Conservation (phyloP, 1,140 invertebrate species). For the Oncopodura yosiiana region DNA sequence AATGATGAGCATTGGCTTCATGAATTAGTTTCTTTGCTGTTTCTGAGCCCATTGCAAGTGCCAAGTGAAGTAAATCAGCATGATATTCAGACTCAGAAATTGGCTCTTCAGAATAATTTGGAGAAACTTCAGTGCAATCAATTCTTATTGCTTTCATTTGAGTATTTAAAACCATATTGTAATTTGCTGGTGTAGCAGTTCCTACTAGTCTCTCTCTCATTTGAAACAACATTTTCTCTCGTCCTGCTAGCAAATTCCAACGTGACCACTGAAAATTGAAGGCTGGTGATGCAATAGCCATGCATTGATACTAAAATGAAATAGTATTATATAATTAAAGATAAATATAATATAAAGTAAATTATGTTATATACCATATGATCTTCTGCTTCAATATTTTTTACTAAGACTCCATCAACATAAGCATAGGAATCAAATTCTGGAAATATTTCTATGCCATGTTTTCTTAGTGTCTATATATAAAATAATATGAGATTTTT, state of each 20-base stretch:
- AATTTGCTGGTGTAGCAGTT: slow-evolving; percentile 33
- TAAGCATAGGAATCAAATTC: slow-evolving; percentile 72
- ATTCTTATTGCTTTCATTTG: slow-evolving; percentile 34
- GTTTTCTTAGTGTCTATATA: slow-evolving; percentile 54
- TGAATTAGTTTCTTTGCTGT: slow-evolving; percentile 37
- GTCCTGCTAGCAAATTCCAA: slow-evolving; percentile 63
- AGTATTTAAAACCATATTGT: slow-evolving; percentile 37
- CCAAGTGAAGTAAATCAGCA: slow-evolving; percentile 41
- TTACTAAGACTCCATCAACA: slow-evolving; percentile 60
- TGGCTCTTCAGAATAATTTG: slow-evolving; percentile 35
- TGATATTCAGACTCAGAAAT: slow-evolving; percentile 37
- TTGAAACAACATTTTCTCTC: slow-evolving; percentile 59
- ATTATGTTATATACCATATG: too few relatives aligned
- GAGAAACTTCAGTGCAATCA: slow-evolving; percentile 37
- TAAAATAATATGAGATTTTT: slow-evolving; percentile 6
- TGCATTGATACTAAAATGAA: slow-evolving; percentile 49
- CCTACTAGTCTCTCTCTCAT: slow-evolving; percentile 47
- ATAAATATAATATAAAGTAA: too few relatives aligned
- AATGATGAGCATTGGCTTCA: slow-evolving; percentile 38
- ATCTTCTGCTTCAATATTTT: slow-evolving; percentile 63
- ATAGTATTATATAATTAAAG: too few relatives aligned
- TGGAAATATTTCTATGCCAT: slow-evolving; percentile 84
- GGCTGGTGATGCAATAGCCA: slow-evolving; percentile 61
- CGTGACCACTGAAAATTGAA: slow-evolving; percentile 81
- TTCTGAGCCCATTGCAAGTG: slow-evolving; percentile 32